Percentiles rank a stretch among this genome's conserved stretches.
phyloP scores from a whole-genome alignment of 2,797 vertebrate genomes.

The Helarctos malayanus region DNA sequence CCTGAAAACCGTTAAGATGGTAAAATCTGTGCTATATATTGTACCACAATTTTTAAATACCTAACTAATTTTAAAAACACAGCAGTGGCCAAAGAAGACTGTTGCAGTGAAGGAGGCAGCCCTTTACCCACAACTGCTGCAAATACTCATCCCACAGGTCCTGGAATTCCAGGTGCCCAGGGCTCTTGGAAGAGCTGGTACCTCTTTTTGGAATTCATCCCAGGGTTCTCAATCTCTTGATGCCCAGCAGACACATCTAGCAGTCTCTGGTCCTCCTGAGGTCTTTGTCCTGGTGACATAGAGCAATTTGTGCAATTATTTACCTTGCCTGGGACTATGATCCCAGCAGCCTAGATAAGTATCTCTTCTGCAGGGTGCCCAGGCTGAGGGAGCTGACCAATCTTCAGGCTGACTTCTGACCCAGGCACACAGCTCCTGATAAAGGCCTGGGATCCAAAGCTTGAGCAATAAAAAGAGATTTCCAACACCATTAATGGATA shows the following conservation, averaged over 20 bases:
- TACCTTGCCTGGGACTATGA: background rate
- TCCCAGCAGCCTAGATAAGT: background rate
- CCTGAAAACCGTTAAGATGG: background rate
- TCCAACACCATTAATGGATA: background rate
- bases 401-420: slow-evolving; percentile 7
- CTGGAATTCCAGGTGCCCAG: background rate
- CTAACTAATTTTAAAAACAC: background rate
- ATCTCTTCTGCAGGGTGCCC: background rate
- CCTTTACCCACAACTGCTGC: background rate
- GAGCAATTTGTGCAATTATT: background rate
- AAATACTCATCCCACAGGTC: background rate
- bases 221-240: background rate
- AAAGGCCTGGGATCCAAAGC: slow-evolving; percentile 1
- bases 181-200: background rate
- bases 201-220: slow-evolving; percentile 1
- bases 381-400: background rate
- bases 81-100: background rate
- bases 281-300: background rate
- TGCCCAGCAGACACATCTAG: background rate
- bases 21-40: background rate
- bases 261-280: background rate
- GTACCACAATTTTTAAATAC: background rate
- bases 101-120: background rate
- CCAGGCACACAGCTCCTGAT: background rate
- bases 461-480: background rate